Evolutionary conservation across 2,797 vertebrate genomes (phyloP), one percentile per base, ranked within the genome.

Genomic region (Melanotaenia trifasciata): DNA sequence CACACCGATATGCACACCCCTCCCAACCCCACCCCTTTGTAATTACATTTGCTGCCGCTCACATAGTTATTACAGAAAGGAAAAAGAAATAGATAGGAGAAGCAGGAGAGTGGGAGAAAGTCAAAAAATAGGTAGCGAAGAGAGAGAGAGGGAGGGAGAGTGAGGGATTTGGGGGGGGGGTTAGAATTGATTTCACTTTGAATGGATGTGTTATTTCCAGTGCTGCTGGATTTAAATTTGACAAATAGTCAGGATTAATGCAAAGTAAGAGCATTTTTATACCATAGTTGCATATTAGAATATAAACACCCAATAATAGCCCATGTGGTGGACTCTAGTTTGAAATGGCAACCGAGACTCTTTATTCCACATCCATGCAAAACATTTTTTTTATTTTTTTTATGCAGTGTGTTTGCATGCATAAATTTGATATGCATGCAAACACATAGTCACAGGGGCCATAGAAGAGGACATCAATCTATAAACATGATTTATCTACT

Each of bases 21-120:
- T 33, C 20, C 43, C 63, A 74, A 60, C 74, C 72, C 78, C 76
- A 65, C 84, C 86, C 58, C 64, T 89, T 90, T 89, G 85, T 91
- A 93, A 93, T 94, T 92, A 91, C 89, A 93, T 92, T 92, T 91
- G 84, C 87, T 66, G 74, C 85, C 16, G 83, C 81, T 90, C 87
- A 78, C 85, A 80, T 81, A 80, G 87, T 86, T 92, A 87, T 89
- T 88, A 87, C 74, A 86, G 80, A 84, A 84, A 78, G 84, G 80
- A 81, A 84, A 83, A 85, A 84, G 85, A 86, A 91, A 87, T 70
- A 83, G 90, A 90, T 78, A 87, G 82, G 64, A 86, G 70, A 83
- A 54, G 72, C 70, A 70, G 72, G 72, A 74, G 84, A 82, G 81
- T 74, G 74, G 53, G 76, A 87, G 84, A 88, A 80, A 88, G 80